Conservation (phyloP, 2,113 vertebrate genomes). For the Eonycteris spelaea region DNA sequence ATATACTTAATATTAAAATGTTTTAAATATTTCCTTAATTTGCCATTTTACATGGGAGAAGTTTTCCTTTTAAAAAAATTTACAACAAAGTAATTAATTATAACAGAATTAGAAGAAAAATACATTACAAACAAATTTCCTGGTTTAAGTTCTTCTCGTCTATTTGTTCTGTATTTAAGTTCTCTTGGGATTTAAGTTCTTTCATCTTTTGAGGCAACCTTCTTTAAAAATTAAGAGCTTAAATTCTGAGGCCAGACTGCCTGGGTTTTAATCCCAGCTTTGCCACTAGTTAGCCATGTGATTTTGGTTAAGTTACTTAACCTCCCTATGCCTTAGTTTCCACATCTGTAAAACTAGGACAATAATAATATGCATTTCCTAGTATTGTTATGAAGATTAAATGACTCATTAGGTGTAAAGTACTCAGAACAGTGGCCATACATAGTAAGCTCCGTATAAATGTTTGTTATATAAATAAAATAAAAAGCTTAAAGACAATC, state of each 20-base stretch:
- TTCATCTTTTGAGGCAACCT: neutral
- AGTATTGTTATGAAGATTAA: constrained; percentile 42
- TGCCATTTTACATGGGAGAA: neutral
- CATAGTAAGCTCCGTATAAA: constrained; percentile 1
- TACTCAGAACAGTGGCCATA: constrained; percentile 1
- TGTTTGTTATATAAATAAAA: constrained; percentile 63
- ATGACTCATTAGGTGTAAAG: constrained; percentile 18
- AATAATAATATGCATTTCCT: constrained; percentile 14
- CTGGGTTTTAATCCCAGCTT: neutral
- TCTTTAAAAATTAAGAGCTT: neutral
- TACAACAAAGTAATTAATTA: neutral
- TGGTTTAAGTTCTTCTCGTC: neutral
- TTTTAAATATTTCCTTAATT: neutral
- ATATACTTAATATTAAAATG: neutral
- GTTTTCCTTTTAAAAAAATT: constrained; percentile 29
- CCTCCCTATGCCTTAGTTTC: neutral
- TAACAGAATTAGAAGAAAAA: constrained; percentile 26
- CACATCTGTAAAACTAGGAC: constrained; percentile 20
- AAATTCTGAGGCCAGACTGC: neutral
- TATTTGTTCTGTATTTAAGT: neutral
- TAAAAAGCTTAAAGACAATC: constrained; percentile 67
- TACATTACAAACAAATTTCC: neutral
- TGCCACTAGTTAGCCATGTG: neutral
- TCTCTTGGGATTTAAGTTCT: neutral
- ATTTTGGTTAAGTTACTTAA: neutral